Percentiles rank a stretch among this genome's conserved stretches.
Conservation (phyloP, 2,888 invertebrate genomes). For the Hedya salicella region DNA sequence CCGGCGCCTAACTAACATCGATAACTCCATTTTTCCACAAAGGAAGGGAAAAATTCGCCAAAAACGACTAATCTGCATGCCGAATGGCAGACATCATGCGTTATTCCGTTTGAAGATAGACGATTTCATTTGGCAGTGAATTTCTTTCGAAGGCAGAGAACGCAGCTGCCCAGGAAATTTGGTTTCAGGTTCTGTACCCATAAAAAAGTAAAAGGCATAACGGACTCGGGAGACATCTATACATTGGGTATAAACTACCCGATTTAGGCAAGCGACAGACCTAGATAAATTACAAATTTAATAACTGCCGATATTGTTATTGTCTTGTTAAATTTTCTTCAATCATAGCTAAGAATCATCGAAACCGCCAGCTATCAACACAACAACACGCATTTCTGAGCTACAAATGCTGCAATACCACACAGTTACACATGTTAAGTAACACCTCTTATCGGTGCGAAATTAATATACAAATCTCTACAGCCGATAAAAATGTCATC, state of each 20-base stretch:
- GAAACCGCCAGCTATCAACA: not conserved
- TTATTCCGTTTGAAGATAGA: constrained; percentile 63
- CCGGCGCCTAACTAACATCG: constrained; percentile 42
- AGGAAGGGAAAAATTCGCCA: constrained; percentile 48
- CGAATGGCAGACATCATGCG: constrained; percentile 53
- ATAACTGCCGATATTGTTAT: no score
- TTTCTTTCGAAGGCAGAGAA: constrained; percentile 17
- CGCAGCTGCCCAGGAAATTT: constrained; percentile 2
- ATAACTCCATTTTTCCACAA: constrained; percentile 46
- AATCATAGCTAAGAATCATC: no score
- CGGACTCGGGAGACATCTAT: not conserved
- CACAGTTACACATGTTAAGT: no score
- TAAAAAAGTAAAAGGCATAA: not conserved
- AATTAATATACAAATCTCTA: no score
- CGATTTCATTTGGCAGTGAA: constrained; percentile 58
- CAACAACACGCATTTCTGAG: no score
- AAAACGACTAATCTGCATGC: constrained; percentile 61
- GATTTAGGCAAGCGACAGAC: no score
- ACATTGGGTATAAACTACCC: no score
- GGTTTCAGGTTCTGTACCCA: constrained; percentile 21
- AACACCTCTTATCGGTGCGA: no score
- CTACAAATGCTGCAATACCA: no score
- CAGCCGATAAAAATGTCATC: constrained; percentile 3
- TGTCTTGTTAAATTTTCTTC: no score
- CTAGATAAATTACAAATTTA: no score